phyloP scores from a whole-genome alignment of 2,888 invertebrate genomes.

The Polydrusus tereticollis region DNA sequence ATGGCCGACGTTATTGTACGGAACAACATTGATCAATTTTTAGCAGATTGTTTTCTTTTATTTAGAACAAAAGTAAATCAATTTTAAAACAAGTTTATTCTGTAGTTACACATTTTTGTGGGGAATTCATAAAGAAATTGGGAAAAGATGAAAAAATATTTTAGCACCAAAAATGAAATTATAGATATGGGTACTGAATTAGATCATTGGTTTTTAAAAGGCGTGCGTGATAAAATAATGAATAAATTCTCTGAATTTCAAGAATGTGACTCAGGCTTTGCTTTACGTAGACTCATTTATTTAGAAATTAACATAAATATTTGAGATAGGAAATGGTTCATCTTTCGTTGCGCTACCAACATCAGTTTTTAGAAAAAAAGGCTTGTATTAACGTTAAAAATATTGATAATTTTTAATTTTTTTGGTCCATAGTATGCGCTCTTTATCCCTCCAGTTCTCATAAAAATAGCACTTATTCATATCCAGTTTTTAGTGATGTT shows the following conservation, averaged over 20 bases:
- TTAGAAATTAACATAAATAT: too few relatives aligned
- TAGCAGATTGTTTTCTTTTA: constrained; percentile 32
- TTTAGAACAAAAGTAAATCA: not conserved
- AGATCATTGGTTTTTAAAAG: constrained; percentile 51
- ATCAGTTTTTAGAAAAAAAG: not conserved
- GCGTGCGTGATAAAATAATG: constrained; percentile 44
- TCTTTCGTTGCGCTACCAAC: not conserved
- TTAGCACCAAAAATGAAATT: constrained; percentile 50
- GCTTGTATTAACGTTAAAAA: too few relatives aligned
- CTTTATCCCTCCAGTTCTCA: not conserved
- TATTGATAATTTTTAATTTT: not conserved
- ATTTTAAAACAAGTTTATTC: too few relatives aligned
- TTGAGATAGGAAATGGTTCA: not conserved
- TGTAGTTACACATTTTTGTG: too few relatives aligned
- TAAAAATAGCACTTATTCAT: constrained; percentile 3
- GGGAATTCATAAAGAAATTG: too few relatives aligned
- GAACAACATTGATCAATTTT: too few relatives aligned
- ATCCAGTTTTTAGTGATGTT: too few relatives aligned
- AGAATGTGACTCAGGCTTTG: too few relatives aligned
- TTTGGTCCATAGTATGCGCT: too few relatives aligned
- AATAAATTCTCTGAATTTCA: constrained; percentile 50
- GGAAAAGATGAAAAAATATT: too few relatives aligned
- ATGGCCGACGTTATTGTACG: too few relatives aligned
- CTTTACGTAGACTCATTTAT: too few relatives aligned
- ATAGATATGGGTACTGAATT: constrained; percentile 43